Evolutionary conservation across 1,140 invertebrate genomes (phyloP), one percentile per base, ranked within the genome.

Genomic region (Potamilus streckersoni): DNA sequence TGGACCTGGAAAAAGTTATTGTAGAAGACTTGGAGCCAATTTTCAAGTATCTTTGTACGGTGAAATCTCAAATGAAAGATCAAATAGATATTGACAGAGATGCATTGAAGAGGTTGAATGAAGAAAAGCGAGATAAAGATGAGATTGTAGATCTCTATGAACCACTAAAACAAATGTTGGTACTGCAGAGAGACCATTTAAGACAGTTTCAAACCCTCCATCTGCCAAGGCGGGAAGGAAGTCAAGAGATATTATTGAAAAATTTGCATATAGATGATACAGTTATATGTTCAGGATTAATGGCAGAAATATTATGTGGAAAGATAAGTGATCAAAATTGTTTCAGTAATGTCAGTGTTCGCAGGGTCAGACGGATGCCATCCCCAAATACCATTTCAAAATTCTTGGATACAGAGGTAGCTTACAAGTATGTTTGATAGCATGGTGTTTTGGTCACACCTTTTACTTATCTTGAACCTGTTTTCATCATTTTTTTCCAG

Each of bases 81-180:
- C 73, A 76, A 19, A 73, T 79, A 23, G 71, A 79, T 8, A 62
- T 57, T 17, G 70, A 76, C 19, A 17, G 75, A 59, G 62, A 49
- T 19, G 20, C 71, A 17, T 49, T 76, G 4, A 70, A 76, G 63
- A 66, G 61, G 23, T 59, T 49, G 20, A 71, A 66, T 23, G 58
- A 67, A 17, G 69, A 76, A 17, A 23, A 60, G 63, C 19, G 56
- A 27, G 58, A 38, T 15, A 56, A 38, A n/a, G 65, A 67, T 49
- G 65, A 38, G 19, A 13, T 17, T 62, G 17, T 23, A 57, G 63
- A 31, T 14, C 15, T 56, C 20, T 38, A 17, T 74, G 73, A 60
- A 49, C 49, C 27, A 23, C 23, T 62, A 5, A 20, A 56, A 27
- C 23, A 31, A 57, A 74, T 61, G 57, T 59, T 74, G 38, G 38